Conservation (phyloP, 2,888 invertebrate genomes). For the Bugulina stolonifera region DNA sequence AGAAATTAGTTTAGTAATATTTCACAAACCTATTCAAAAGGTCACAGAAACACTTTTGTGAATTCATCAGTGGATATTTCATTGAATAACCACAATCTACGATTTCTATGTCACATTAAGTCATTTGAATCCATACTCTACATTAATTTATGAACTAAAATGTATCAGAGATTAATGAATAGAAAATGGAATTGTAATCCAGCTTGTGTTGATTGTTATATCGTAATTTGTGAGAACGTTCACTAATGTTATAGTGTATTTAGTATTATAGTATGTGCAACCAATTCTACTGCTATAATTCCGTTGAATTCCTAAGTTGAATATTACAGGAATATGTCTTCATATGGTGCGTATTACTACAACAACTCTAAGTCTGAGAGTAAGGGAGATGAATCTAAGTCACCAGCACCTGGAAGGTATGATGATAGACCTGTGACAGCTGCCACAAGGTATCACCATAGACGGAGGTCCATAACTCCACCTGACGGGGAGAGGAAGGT, state of each 20-base stretch:
- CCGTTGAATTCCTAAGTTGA: not conserved
- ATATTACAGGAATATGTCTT: not conserved
- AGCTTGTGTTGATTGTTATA: too few relatives aligned
- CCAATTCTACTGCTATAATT: not conserved
- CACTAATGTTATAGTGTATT: not conserved
- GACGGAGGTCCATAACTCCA: not conserved
- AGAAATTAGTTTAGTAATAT: too few relatives aligned
- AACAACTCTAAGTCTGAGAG: not conserved
- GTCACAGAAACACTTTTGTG: too few relatives aligned
- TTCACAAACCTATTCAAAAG: too few relatives aligned
- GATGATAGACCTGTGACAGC: constrained; percentile 17
- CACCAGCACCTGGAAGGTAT: not conserved
- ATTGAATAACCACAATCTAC: too few relatives aligned
- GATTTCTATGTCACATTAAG: too few relatives aligned
- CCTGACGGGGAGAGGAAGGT: constrained; percentile 13
- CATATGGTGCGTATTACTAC: constrained; percentile 17
- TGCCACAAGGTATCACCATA: not conserved
- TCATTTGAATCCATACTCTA: too few relatives aligned
- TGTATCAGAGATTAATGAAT: too few relatives aligned
- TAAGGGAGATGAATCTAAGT: not conserved
- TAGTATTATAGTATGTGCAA: not conserved
- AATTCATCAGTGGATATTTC: too few relatives aligned
- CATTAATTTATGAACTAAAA: too few relatives aligned
- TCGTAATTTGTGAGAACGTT: too few relatives aligned
- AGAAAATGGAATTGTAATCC: too few relatives aligned